phyloP scores from a whole-genome alignment of 2,797 vertebrate genomes.

The Muscicapa comitata region DNA sequence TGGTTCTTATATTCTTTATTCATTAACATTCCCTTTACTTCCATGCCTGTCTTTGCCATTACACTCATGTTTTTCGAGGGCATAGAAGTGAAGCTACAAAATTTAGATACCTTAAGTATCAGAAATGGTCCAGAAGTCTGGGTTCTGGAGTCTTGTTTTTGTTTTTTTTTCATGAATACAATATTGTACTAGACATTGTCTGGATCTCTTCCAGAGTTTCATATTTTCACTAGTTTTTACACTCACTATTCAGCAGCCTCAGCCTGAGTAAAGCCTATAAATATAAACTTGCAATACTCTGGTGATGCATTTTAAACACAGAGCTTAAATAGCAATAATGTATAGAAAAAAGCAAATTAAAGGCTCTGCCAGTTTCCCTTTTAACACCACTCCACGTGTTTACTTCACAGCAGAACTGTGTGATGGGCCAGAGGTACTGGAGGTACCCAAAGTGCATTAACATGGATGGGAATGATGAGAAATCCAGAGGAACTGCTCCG shows the following conservation, averaged over 20 bases:
- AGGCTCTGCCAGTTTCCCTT: slow-evolving; percentile 11
- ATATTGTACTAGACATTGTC: neutral
- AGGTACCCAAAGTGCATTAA: neutral
- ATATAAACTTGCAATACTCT: neutral
- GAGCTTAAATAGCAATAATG: neutral
- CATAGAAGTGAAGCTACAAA: neutral
- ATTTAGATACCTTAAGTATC: neutral
- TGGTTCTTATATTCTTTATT: neutral
- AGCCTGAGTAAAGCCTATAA: neutral
- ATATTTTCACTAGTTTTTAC: neutral
- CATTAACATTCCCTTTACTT: neutral
- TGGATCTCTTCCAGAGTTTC: neutral
- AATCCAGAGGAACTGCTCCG: neutral
- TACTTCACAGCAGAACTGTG: neutral
- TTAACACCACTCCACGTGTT: neutral
- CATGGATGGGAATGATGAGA: neutral
- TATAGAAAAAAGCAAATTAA: neutral
- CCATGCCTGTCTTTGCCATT: neutral
- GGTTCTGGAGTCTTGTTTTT: neutral
- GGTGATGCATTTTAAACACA: neutral
- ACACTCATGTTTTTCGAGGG: neutral
- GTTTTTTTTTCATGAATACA: neutral
- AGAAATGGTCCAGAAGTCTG: neutral
- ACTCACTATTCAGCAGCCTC: neutral
- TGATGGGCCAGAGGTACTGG: neutral